These are phyloP conservation scores for Platyura marginata DNA, from an alignment of 1,140 invertebrate genomes.

Conservation along the genomic window DNA sequence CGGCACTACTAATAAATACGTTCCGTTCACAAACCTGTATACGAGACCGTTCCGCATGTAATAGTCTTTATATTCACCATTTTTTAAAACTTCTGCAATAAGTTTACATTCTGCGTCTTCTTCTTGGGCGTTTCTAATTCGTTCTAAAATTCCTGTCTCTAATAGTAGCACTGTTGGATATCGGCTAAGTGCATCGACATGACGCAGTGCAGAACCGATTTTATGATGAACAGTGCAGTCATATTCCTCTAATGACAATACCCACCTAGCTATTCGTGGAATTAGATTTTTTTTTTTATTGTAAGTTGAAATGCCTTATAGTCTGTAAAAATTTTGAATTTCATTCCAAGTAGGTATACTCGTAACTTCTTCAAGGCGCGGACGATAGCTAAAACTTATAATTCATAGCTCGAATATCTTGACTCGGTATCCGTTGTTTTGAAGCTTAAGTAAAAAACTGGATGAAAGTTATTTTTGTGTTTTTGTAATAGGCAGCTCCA, in stretches of 20 bases:
- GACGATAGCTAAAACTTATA: constrained; percentile 11
- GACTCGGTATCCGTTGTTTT: constrained; percentile 11
- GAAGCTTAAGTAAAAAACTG: constrained; percentile 13
- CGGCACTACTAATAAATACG: too few species aligned
- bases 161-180: too few species aligned
- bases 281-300: constrained; percentile 12
- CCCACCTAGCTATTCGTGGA: constrained; percentile 12
- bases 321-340: constrained; percentile 10
- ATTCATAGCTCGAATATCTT: constrained; percentile 13
- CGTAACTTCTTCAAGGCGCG: constrained; percentile 11
- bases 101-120: too few species aligned
- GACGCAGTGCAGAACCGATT: constrained; percentile 8
- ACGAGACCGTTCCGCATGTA: too few species aligned
- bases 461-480: constrained; percentile 9
- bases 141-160: too few species aligned
- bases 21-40: too few species aligned
- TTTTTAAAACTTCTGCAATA: too few species aligned
- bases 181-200: constrained; percentile 11
- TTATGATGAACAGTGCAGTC: constrained; percentile 11
- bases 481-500: constrained; percentile 6
- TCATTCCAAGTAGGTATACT: constrained; percentile 8
- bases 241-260: constrained; percentile 11
- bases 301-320: constrained; percentile 17
- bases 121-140: too few species aligned
- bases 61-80: too few species aligned